Percentiles rank a stretch among this genome's conserved stretches.
phyloP scores from a whole-genome alignment of 2,797 vertebrate species.

The Diplodus puntazzo region DNA sequence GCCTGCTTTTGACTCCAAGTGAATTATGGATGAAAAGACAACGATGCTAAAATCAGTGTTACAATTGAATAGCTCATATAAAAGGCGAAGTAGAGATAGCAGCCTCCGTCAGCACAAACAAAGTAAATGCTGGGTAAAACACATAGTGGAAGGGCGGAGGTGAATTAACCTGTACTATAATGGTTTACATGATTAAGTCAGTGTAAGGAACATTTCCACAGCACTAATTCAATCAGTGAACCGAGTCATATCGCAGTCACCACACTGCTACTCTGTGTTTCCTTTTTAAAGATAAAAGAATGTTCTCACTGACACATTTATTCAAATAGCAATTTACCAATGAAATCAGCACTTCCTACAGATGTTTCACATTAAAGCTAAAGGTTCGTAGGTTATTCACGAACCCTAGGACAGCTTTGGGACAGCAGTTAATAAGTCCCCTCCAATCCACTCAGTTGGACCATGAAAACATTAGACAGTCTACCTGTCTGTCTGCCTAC shows the following conservation, averaged over 20 bases:
- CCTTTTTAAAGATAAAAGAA: neutral
- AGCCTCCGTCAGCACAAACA: neutral
- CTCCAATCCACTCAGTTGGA: too few species aligned
- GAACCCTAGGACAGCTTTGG: too few species aligned
- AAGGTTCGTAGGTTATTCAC: neutral
- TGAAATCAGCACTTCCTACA: neutral
- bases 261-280: neutral
- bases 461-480: too few species aligned
- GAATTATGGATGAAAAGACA: slow-evolving; percentile 68
- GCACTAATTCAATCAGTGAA: slow-evolving; percentile 5
- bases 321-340: neutral
- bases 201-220: neutral
- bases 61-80: slow-evolving; percentile 19
- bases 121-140: neutral
- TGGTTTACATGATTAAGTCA: neutral
- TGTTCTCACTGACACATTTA: neutral
- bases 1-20: slow-evolving; percentile 42
- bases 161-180: neutral
- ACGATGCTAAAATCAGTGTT: slow-evolving; percentile 40
- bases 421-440: too few species aligned
- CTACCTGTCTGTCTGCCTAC: too few species aligned
- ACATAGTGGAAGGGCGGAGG: neutral
- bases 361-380: slow-evolving; percentile 18
- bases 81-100: neutral
- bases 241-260: neutral